phyloP scores from a whole-genome alignment of 2,113 vertebrate genomes.

The Zosterops lateralis region DNA sequence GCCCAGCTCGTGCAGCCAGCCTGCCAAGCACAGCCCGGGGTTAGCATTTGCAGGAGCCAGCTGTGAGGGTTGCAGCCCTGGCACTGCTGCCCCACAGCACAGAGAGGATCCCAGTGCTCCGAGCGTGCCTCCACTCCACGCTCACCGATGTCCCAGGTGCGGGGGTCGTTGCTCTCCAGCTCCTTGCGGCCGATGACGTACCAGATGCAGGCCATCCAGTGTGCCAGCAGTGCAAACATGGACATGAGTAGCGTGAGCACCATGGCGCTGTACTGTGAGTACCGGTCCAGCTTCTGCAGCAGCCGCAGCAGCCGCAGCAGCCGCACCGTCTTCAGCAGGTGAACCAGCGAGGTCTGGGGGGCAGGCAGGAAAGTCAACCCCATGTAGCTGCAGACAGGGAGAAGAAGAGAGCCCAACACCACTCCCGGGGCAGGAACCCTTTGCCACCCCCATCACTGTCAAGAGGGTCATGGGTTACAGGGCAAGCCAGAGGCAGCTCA shows the following conservation, averaged over 20 bases:
- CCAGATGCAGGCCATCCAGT: conserved; percentile 93
- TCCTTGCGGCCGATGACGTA: conserved; percentile 87
- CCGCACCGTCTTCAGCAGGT: conserved; percentile 86
- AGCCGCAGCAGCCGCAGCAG: conserved; percentile 85
- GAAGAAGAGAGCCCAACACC: neutral
- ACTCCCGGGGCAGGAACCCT: fast-evolving
- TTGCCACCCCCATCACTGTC: neutral
- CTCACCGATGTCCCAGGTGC: conserved; percentile 96
- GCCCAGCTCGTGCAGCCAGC: conserved; percentile 93
- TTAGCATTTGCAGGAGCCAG: neutral
- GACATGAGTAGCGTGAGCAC: conserved; percentile 91
- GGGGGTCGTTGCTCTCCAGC: conserved; percentile 85
- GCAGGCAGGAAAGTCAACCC: neutral
- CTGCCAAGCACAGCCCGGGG: conserved; percentile 63
- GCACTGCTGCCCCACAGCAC: neutral
- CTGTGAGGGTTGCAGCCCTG: neutral
- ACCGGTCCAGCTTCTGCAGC: conserved; percentile 89
- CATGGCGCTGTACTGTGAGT: conserved; percentile 92
- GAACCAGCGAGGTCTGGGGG: conserved; percentile 79
- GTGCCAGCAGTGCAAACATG: conserved; percentile 88
- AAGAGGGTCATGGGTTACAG: fast-evolving
- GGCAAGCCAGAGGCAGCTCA: neutral
- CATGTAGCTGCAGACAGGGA: neutral
- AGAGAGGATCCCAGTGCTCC: fast-evolving
- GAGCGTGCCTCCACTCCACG: fast-evolving